Evolutionary conservation across 2,888 invertebrate genomes (phyloP).

Genomic region (Diaphora mendica): DNA sequence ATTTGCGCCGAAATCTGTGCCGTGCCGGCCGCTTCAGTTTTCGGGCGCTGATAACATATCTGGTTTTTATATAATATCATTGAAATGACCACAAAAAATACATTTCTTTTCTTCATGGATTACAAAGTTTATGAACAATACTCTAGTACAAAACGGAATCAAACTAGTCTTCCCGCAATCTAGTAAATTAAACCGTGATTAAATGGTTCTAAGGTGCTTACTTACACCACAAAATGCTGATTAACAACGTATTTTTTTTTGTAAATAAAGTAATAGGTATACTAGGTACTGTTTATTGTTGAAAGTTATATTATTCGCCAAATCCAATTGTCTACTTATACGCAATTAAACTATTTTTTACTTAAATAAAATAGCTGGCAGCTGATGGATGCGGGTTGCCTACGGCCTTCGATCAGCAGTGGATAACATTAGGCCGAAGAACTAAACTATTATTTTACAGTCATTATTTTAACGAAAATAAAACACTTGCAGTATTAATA

Average conservation of each 20-base stretch:
- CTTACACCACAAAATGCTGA: constrained; percentile 12
- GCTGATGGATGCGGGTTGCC: too few species aligned
- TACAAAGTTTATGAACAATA: constrained; percentile 9
- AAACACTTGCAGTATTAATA: too few species aligned
- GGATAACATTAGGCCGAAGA: too few species aligned
- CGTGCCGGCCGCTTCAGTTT: too few species aligned
- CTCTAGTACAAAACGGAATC: constrained; percentile 44
- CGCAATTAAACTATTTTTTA: not conserved
- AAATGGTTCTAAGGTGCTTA: constrained; percentile 64
- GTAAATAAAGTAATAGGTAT: not conserved
- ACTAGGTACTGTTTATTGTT: not conserved
- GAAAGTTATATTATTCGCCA: not conserved
- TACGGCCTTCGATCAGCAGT: too few species aligned
- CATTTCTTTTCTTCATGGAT: not conserved
- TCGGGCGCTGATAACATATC: too few species aligned
- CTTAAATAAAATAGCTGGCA: too few species aligned
- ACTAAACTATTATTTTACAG: too few species aligned
- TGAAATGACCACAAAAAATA: too few species aligned
- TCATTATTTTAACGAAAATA: too few species aligned
- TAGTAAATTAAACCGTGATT: constrained; percentile 73
- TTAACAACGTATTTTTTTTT: not conserved
- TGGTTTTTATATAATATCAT: too few species aligned
- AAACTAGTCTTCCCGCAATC: constrained; percentile 60
- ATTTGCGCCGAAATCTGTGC: too few species aligned
- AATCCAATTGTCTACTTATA: not conserved